A percentile compares a stretch with the other conserved stretches of the same genome.
Evolutionary conservation across 2,113 vertebrate genomes (phyloP).

Genomic region (Rhinopomastus cyanomelas): DNA sequence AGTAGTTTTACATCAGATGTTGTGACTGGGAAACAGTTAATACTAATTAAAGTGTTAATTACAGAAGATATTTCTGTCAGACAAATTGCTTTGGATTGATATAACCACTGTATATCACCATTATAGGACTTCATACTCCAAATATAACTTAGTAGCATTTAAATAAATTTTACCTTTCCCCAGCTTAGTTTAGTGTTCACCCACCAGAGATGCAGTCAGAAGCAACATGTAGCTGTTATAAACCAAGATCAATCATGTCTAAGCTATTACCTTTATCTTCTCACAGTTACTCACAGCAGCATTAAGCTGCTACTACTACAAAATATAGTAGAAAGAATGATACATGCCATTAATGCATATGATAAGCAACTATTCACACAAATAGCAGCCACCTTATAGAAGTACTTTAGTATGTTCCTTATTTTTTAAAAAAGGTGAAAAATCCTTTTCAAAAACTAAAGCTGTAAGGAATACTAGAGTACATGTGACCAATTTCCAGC

Average conservation of each 20-base stretch:
- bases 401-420: background rate
- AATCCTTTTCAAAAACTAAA: background rate
- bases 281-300: conserved; percentile 1
- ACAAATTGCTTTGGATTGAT: background rate
- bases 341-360: background rate
- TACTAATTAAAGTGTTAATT: background rate
- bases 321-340: background rate
- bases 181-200: background rate
- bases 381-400: background rate
- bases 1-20: background rate
- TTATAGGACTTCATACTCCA: background rate
- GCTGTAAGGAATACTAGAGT: background rate
- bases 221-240: background rate
- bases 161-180: background rate
- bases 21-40: conserved; percentile 37
- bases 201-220: background rate
- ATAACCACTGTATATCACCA: background rate
- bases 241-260: background rate
- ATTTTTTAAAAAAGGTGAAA: background rate
- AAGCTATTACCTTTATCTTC: background rate
- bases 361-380: background rate
- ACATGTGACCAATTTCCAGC: fast-evolving
- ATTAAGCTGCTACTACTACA: background rate
- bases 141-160: too few relatives aligned
- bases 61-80: background rate